These are phyloP conservation scores for Ennomos fuscantarius DNA, from an alignment of 2,888 invertebrate genomes.

Conservation along the genomic window DNA sequence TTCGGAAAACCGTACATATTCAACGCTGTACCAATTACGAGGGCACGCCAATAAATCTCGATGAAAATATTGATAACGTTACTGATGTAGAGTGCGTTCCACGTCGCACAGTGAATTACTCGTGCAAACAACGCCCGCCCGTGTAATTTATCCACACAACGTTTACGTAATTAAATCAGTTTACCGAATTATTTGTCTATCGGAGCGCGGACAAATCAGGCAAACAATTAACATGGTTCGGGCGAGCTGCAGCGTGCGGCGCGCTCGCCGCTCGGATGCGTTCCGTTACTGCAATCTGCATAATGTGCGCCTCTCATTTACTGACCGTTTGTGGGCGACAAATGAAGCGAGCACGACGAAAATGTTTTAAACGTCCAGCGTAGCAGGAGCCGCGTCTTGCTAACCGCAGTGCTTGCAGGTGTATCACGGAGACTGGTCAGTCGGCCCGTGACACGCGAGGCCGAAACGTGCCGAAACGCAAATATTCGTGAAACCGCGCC, in stretches of 20 bases:
- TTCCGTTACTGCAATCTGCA: constrained; percentile 69
- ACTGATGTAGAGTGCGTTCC: constrained; percentile 49
- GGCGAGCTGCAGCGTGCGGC: constrained; percentile 40
- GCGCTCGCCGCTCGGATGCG: constrained; percentile 54
- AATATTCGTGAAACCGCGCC: constrained; percentile 57
- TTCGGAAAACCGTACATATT: constrained; percentile 44
- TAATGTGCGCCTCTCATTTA: constrained; percentile 74
- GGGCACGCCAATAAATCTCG: constrained; percentile 64
- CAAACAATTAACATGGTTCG: constrained; percentile 62
- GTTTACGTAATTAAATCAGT: constrained; percentile 61
- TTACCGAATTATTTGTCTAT: constrained; percentile 62
- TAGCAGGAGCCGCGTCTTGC: constrained; percentile 46
- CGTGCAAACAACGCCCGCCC: constrained; percentile 53
- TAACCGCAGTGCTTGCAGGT: constrained; percentile 30
- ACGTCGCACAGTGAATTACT: constrained; percentile 54
- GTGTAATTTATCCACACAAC: constrained; percentile 55
- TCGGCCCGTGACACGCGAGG: constrained; percentile 38
- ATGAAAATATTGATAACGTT: constrained; percentile 71
- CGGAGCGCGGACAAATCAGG: constrained; percentile 50
- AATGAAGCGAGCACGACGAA: constrained; percentile 69
- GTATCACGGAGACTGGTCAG: constrained; percentile 47
- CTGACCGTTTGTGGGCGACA: constrained; percentile 71
- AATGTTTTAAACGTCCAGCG: constrained; percentile 57
- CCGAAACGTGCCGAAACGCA: constrained; percentile 53
- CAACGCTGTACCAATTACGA: constrained; percentile 61